A percentile compares a stretch with the other conserved stretches of the same genome.
Conservation (phyloP, 2,797 vertebrate species). For the Myotis planiceps region DNA sequence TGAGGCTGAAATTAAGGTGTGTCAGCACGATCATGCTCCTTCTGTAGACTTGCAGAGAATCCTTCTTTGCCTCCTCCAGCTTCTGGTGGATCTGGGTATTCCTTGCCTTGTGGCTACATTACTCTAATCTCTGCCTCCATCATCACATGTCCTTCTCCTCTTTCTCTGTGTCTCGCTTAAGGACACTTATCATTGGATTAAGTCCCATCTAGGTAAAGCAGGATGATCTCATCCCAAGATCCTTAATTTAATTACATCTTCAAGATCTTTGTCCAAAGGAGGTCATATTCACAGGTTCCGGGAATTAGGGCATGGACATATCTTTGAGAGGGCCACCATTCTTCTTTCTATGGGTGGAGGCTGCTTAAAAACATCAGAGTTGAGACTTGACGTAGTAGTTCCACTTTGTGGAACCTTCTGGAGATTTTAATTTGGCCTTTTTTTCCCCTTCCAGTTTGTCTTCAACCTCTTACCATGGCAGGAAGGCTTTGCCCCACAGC, state of each 20-base stretch:
- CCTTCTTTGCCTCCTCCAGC: background rate
- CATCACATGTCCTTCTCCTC: background rate
- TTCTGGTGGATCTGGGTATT: background rate
- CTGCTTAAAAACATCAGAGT: background rate
- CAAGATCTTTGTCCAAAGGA: background rate
- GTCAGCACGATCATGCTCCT: too few relatives aligned
- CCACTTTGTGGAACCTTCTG: background rate
- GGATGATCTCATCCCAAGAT: background rate
- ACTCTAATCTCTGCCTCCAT: background rate
- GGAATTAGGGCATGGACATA: background rate
- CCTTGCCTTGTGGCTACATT: background rate
- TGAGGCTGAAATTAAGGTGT: background rate
- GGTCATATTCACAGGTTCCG: background rate
- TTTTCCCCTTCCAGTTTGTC: background rate
- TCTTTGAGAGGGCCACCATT: background rate
- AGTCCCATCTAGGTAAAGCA: background rate
- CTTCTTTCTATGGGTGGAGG: background rate
- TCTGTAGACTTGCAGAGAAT: background rate
- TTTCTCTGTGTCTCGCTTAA: background rate
- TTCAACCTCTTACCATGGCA: background rate
- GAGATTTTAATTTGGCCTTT: background rate
- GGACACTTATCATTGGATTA: background rate
- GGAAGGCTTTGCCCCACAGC: background rate
- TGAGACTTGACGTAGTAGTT: background rate
- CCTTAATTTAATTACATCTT: background rate